Evolutionary conservation across 2,113 vertebrate genomes (phyloP).

Genomic region (Ammodytes dubius): DNA sequence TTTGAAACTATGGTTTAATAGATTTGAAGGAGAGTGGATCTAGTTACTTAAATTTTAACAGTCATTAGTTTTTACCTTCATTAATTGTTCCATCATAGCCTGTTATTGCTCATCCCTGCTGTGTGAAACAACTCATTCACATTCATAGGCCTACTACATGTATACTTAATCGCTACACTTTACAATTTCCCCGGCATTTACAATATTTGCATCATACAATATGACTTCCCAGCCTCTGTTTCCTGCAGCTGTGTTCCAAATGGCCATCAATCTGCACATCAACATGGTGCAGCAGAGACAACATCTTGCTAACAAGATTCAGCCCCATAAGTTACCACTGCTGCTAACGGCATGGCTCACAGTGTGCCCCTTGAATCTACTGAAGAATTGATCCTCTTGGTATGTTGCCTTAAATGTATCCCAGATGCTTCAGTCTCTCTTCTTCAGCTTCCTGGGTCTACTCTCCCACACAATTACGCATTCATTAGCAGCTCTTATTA

Average conservation of each 20-base stretch:
- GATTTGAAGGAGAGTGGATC: not conserved
- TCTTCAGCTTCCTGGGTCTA: conserved; percentile 55
- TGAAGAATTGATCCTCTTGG: conserved; percentile 59
- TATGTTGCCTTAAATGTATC: conserved; percentile 68
- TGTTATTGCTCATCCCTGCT: conserved; percentile 48
- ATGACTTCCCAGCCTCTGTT: conserved; percentile 31
- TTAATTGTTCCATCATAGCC: conserved; percentile 47
- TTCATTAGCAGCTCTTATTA: conserved; percentile 58
- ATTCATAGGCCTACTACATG: not conserved
- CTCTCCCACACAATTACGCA: conserved; percentile 60
- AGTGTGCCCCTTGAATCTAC: conserved; percentile 68
- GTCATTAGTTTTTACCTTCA: conserved; percentile 38
- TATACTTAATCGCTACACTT: conserved; percentile 30
- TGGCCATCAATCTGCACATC: conserved; percentile 54
- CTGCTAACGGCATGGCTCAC: conserved; percentile 71
- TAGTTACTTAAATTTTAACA: conserved; percentile 52
- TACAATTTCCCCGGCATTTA: conserved; percentile 23
- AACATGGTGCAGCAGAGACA: conserved; percentile 53
- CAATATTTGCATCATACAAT: conserved; percentile 19
- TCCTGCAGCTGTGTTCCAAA: conserved; percentile 54
- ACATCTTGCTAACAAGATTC: conserved; percentile 64
- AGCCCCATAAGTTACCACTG: conserved; percentile 58
- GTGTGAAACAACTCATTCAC: conserved; percentile 11
- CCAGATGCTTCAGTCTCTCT: conserved; percentile 73
- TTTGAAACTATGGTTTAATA: conserved; percentile 36